Evolutionary conservation across 2,113 vertebrate genomes (phyloP).

Genomic region (Sinocyclocheilus maitianheensis): DNA sequence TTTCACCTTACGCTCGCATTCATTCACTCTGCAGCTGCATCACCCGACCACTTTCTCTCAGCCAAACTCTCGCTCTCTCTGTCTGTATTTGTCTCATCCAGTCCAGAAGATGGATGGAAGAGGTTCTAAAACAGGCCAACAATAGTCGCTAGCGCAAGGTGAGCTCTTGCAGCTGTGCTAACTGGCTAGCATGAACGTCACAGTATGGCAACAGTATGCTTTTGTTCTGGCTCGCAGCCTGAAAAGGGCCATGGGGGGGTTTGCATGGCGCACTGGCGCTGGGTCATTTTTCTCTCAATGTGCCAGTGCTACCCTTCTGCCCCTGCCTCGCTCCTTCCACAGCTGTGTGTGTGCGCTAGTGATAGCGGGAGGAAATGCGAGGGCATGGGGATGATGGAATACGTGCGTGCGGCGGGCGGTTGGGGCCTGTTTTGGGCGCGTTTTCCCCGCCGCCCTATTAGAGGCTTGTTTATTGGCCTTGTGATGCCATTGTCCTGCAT

Average conservation of each 20-base stretch:
- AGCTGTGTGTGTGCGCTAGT: slow-evolving; percentile 90
- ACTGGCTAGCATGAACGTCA: slow-evolving; percentile 83
- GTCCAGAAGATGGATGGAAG: slow-evolving; percentile 99
- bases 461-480: slow-evolving; percentile 99
- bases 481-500: slow-evolving; percentile 98
- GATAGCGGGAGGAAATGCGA: slow-evolving; percentile 98
- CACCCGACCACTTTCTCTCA: no score
- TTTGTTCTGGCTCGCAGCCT: slow-evolving; percentile 98
- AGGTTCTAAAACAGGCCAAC: slow-evolving; percentile 94
- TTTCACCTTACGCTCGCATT: no score
- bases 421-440: slow-evolving; percentile 98
- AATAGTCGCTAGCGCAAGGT: slow-evolving; percentile 99
- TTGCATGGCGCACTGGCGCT: slow-evolving; percentile 81
- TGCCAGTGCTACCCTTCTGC: slow-evolving; percentile 73
- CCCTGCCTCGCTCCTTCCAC: slow-evolving; percentile 80
- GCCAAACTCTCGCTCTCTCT: no score
- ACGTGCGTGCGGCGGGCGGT: slow-evolving; percentile 94
- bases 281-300: slow-evolving; percentile 92
- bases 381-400: slow-evolving; percentile 99
- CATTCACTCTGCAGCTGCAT: no score
- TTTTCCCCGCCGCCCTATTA: slow-evolving; percentile 86
- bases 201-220: slow-evolving; percentile 99
- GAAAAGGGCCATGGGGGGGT: slow-evolving; percentile 93
- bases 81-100: slow-evolving; percentile 82
- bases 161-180: slow-evolving; percentile 83